Percentiles rank a stretch among this genome's conserved stretches.
These are phyloP conservation scores for Chelonia mydas DNA, from an alignment of 2,797 vertebrate genomes.

Conservation along the genomic window DNA sequence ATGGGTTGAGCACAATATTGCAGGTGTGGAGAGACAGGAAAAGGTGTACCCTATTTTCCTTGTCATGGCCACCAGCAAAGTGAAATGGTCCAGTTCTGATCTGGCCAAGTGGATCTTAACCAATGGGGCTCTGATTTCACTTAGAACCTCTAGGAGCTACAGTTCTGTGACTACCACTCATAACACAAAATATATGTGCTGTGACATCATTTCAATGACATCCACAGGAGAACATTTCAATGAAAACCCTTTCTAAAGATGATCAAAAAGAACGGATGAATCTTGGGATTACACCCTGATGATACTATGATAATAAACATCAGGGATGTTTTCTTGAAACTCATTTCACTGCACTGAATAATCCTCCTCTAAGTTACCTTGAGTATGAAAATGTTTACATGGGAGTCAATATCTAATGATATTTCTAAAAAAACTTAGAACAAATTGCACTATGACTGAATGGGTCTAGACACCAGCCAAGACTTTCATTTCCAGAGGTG, in stretches of 20 bases:
- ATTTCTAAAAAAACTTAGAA: constrained; percentile 6
- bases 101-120: background rate
- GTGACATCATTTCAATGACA: background rate
- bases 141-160: background rate
- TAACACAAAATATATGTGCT: background rate
- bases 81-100: background rate
- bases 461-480: background rate
- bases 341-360: background rate
- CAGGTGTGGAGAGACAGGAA: background rate
- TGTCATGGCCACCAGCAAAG: background rate
- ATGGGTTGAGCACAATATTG: background rate
- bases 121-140: background rate
- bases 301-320: background rate
- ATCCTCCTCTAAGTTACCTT: constrained; percentile 21
- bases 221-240: background rate
- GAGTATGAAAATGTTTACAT: constrained; percentile 4
- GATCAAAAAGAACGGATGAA: background rate
- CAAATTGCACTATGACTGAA: constrained; percentile 21
- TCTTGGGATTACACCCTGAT: background rate
- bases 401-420: background rate
- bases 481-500: constrained; percentile 29
- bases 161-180: background rate
- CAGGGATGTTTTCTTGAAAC: background rate
- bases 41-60: background rate
- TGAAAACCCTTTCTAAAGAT: background rate